Conservation (phyloP, 2,113 vertebrate genomes). For the Arizona elegans region DNA sequence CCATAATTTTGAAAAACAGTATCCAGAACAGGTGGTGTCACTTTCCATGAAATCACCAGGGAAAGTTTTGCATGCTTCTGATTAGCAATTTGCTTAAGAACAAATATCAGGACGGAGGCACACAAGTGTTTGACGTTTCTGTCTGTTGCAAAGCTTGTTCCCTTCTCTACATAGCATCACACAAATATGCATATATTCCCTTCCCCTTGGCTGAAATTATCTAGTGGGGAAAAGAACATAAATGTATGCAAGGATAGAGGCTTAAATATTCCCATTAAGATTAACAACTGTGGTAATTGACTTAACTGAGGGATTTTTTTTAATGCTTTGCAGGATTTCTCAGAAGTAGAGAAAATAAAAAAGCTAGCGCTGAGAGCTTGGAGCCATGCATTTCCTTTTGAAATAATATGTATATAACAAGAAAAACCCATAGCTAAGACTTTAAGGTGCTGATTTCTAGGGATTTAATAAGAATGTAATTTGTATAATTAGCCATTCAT, state of each 20-base stretch:
- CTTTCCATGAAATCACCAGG: not conserved
- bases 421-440: constrained; percentile 72
- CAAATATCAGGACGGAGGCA: not conserved
- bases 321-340: constrained; percentile 74
- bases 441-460: constrained; percentile 73
- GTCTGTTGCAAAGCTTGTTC: not conserved
- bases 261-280: constrained; percentile 61
- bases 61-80: not conserved
- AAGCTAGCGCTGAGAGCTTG: constrained; percentile 50
- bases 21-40: not conserved
- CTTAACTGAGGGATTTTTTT: constrained; percentile 76
- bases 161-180: not conserved
- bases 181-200: not conserved
- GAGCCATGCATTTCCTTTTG: constrained; percentile 64
- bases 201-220: constrained; percentile 7
- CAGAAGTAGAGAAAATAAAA: constrained; percentile 57
- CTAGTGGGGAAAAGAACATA: constrained; percentile 36
- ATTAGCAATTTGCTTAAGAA: not conserved
- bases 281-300: constrained; percentile 70
- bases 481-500: constrained; percentile 84
- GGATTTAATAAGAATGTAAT: constrained; percentile 84
- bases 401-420: constrained; percentile 49
- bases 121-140: not conserved
- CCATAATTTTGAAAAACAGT: not conserved
- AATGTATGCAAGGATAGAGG: constrained; percentile 56